Conservation (phyloP, 1,140 invertebrate species). For the Melipona quadrifasciata region DNA sequence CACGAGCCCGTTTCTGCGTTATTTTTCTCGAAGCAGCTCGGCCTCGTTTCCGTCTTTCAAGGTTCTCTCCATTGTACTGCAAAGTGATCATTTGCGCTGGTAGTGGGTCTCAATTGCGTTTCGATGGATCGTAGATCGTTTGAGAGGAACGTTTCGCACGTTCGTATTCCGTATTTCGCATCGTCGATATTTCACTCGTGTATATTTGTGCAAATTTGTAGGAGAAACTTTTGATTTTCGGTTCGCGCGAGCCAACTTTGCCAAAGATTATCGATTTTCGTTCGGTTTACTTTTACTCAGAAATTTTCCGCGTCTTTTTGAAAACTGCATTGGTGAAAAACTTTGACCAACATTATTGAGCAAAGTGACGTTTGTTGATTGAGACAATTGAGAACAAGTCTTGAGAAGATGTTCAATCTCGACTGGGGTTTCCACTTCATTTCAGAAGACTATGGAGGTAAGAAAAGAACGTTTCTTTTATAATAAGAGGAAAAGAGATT, state of each 20-base stretch:
- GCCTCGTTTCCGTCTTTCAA: conserved; percentile 51
- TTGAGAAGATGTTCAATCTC: conserved; percentile 38
- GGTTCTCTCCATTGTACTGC: conserved; percentile 57
- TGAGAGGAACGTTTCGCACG: no score
- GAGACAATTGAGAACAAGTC: background rate
- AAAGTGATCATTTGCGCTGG: conserved; percentile 50
- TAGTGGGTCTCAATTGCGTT: no score
- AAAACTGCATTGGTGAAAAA: background rate
- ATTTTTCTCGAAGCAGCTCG: conserved; percentile 37
- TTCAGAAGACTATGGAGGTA: conserved; percentile 34
- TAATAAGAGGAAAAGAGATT: background rate
- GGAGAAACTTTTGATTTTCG: background rate
- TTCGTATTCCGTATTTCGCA: no score
- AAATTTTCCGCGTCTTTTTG: background rate
- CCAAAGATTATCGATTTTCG: background rate
- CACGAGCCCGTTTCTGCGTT: background rate
- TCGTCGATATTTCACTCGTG: no score
- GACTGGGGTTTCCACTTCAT: conserved; percentile 51
- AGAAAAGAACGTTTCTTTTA: background rate
- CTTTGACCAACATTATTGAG: background rate
- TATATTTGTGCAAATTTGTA: background rate
- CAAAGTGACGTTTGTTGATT: no score
- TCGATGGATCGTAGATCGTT: background rate
- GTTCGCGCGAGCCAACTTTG: background rate
- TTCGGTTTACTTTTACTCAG: background rate